Evolutionary conservation across 1,140 invertebrate genomes (phyloP), one percentile per base, ranked within the genome.

Genomic region (Heliothis virescens): DNA sequence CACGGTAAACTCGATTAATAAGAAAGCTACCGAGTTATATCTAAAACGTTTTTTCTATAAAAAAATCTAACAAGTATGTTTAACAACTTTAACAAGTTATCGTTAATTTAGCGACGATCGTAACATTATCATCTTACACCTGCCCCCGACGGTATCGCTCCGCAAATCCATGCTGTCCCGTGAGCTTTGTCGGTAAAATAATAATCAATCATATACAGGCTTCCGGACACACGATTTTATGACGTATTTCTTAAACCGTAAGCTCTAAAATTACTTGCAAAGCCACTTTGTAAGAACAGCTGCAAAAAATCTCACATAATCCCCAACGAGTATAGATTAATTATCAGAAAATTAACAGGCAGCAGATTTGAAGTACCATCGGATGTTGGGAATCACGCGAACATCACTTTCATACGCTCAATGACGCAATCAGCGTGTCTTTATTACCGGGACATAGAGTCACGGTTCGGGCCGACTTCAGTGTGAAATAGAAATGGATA

Each of bases 331-430:
- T 77, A 48, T 53, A 82, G 80, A 84, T 84, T 84, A 84, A 84
- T 84, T 80, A 82, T 79, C 52, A 50, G 80, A 82, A 80, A 82
- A 84, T 84, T 82, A 82, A 79, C 60, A 79, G 74, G 76, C 74
- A 55, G 47, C 50, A 41, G 59, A 60, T 57, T 63, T 59, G 74
- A 84, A 79, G 55, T 74, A 78, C 63, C 53, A 60, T 82, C 79
- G 52, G 77, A 76, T 77, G 74, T 82, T 80, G 74, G 59, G 67
- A 71, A 76, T 80, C 80, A 82, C 75, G 79, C 71, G 72, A 84
- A 29, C 55, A 18, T 34, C 48, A 79, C 75, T 79, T 79, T 82
- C 77, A 55, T 79, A 13, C 57, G 34, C 29, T 62, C 59, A 59
- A 65, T 81, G 69, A 52, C 57, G 59, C 69, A 65, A 74, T 74